A percentile compares a stretch with the other conserved stretches of the same genome.
These are phyloP conservation scores for Malurus cyaneus DNA, from an alignment of 2,113 vertebrate species.

Conservation along the genomic window DNA sequence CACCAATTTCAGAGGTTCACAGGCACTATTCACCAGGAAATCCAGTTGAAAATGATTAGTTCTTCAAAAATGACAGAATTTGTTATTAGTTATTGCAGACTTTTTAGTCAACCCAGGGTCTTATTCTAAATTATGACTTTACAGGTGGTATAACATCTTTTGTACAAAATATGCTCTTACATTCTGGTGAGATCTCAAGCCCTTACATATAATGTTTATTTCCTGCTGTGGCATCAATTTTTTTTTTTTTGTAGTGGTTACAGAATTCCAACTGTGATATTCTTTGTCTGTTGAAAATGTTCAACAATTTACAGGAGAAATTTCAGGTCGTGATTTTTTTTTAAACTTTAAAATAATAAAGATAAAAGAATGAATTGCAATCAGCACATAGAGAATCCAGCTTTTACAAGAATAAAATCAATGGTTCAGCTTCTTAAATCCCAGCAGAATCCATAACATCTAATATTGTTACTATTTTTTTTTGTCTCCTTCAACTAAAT, in stretches of 20 bases:
- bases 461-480: conserved; percentile 44
- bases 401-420: conserved; percentile 53
- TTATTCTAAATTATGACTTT: conserved; percentile 40
- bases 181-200: conserved; percentile 25
- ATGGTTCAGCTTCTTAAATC: conserved; percentile 48
- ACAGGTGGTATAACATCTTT: conserved; percentile 5
- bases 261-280: conserved; percentile 62
- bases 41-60: neutral
- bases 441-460: conserved; percentile 43
- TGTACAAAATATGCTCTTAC: conserved; percentile 42
- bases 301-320: conserved; percentile 61
- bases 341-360: conserved; percentile 47
- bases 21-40: neutral
- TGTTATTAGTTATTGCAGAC: conserved; percentile 48
- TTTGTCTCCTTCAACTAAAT: conserved; percentile 49
- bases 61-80: conserved; percentile 31
- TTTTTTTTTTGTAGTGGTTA: conserved; percentile 50
- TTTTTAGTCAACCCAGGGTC: conserved; percentile 25
- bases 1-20: neutral
- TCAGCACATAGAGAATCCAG: conserved; percentile 55
- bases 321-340: conserved; percentile 28
- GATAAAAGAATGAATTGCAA: conserved; percentile 68
- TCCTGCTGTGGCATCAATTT: conserved; percentile 45
- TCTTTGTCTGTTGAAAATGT: conserved; percentile 65
- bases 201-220: conserved; percentile 33